phyloP scores from a whole-genome alignment of 2,797 vertebrate genomes.

The Aeoliscus strigatus region DNA sequence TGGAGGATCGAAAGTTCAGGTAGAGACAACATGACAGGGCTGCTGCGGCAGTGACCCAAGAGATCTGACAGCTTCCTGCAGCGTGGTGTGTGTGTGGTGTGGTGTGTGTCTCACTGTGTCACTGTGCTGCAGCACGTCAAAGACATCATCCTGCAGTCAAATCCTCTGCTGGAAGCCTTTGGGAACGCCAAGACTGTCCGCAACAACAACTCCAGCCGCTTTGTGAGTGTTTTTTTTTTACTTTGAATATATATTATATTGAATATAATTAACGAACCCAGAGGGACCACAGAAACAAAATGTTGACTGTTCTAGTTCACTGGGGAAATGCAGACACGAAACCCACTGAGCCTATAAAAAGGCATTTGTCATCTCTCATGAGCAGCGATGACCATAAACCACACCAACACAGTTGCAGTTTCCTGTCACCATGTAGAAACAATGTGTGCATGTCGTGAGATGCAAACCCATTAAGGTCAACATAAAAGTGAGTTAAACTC shows the following conservation, averaged over 20 bases:
- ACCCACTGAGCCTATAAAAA: too few species aligned
- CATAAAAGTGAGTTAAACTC: too few species aligned
- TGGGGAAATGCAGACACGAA: not conserved
- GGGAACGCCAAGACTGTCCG: conserved; percentile 96
- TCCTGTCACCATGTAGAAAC: too few species aligned
- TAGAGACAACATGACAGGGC: too few species aligned
- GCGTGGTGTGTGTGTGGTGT: conserved; percentile 14
- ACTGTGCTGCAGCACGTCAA: conserved; percentile 84
- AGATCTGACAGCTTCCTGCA: too few species aligned
- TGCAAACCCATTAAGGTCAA: too few species aligned
- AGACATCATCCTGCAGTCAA: conserved; percentile 97
- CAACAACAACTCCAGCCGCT: conserved; percentile 98
- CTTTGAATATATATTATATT: too few species aligned
- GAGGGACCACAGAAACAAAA: too few species aligned
- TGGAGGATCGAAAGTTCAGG: conserved; percentile 96
- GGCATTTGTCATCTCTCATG: conserved; percentile 1
- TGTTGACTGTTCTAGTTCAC: not conserved
- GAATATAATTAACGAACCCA: too few species aligned
- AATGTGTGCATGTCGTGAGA: too few species aligned
- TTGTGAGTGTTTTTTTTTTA: conserved; percentile 90
- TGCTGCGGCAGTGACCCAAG: too few species aligned
- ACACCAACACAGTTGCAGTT: conserved; percentile 16
- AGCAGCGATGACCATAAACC: conserved; percentile 33
- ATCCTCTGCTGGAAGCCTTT: conserved; percentile 93
- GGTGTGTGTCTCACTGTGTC: not conserved